A percentile compares a stretch with the other conserved stretches of the same genome.
Evolutionary conservation across 2,113 vertebrate species (phyloP).

Genomic region (Apteryx owenii): DNA sequence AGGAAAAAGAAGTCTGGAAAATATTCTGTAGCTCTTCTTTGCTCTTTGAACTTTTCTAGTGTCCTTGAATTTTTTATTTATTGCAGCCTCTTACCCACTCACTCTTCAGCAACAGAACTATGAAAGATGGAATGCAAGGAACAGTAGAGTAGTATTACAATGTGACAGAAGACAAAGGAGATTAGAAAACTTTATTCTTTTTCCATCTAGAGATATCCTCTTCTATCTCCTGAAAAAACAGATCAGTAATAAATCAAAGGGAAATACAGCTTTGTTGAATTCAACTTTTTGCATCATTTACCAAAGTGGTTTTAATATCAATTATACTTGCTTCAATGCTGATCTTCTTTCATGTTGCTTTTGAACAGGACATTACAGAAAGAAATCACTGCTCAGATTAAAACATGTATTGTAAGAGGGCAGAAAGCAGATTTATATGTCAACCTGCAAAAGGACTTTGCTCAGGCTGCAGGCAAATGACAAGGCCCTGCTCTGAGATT

Average conservation of each 20-base stretch:
- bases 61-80: neutral
- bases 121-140: neutral
- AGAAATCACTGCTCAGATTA: neutral
- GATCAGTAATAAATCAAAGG: neutral
- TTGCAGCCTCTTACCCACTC: neutral
- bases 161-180: neutral
- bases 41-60: neutral
- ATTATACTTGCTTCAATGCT: neutral
- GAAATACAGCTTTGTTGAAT: neutral
- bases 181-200: neutral
- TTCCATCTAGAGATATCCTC: neutral
- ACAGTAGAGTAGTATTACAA: neutral
- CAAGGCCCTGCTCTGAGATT: neutral
- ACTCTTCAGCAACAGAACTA: neutral
- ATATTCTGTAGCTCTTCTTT: neutral
- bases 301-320: neutral
- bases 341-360: neutral
- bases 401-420: neutral
- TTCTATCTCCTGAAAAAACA: neutral
- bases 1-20: neutral
- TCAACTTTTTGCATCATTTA: neutral
- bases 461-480: constrained; percentile 3
- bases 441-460: neutral
- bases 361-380: neutral
- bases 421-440: neutral